Percentiles rank a stretch among this genome's conserved stretches.
Conservation (phyloP, 2,888 invertebrate species). For the Leptarthrus brevirostris region DNA sequence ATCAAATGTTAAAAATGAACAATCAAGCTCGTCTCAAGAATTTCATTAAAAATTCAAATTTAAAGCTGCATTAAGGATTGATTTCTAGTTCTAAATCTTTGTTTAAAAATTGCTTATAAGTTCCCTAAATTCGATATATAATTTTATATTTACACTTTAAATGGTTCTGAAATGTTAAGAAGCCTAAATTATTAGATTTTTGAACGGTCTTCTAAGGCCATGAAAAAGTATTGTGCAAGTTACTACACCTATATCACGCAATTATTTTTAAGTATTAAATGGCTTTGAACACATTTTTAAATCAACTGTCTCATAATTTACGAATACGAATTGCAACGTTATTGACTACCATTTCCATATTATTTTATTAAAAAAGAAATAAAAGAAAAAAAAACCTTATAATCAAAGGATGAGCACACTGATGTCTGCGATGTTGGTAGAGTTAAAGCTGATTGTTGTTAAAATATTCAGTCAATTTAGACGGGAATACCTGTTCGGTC, state of each 20-base stretch:
- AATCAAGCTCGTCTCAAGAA: too few species aligned
- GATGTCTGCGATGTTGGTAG: neutral
- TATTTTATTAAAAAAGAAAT: neutral
- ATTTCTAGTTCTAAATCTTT: too few species aligned
- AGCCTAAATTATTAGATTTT: neutral
- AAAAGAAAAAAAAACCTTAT: neutral
- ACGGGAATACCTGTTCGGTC: constrained; percentile 67
- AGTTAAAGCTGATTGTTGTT: constrained; percentile 26
- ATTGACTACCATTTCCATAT: too few species aligned
- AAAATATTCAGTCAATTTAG: constrained; percentile 56
- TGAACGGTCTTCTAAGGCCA: constrained; percentile 50
- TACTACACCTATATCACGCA: neutral
- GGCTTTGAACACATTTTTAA: neutral
- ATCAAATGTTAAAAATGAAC: too few species aligned
- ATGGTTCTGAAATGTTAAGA: too few species aligned
- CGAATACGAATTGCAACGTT: too few species aligned
- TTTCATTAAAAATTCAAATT: too few species aligned
- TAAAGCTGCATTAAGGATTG: too few species aligned
- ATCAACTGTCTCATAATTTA: neutral
- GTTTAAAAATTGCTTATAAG: too few species aligned
- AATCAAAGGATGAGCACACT: neutral
- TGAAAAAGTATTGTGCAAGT: constrained; percentile 50
- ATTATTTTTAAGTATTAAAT: neutral
- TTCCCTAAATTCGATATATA: too few species aligned
- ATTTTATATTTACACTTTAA: too few species aligned